Conservation (phyloP, 2,888 invertebrate genomes). For the Dolichomitus sp. region DNA sequence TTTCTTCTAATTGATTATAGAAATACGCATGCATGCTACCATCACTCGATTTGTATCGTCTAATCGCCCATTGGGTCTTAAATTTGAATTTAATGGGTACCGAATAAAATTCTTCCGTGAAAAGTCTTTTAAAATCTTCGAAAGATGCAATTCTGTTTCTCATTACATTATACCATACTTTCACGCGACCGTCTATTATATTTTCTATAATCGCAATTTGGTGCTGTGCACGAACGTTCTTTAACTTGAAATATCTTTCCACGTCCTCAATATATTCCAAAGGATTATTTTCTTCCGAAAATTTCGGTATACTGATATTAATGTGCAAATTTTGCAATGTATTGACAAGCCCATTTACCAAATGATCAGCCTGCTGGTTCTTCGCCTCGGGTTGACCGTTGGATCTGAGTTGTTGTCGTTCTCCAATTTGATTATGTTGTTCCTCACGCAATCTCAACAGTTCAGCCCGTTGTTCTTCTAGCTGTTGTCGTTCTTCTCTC, state of each 20-base stretch:
- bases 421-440: background rate
- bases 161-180: slow-evolving; percentile 51
- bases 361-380: slow-evolving; percentile 12
- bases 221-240: slow-evolving; percentile 33
- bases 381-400: slow-evolving; percentile 14
- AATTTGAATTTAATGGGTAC: slow-evolving; percentile 49
- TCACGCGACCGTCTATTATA: slow-evolving; percentile 54
- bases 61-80: slow-evolving; percentile 42
- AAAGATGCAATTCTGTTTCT: slow-evolving; percentile 10
- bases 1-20: slow-evolving; percentile 41
- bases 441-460: slow-evolving; percentile 8
- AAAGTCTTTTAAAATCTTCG: slow-evolving; percentile 44
- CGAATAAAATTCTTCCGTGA: slow-evolving; percentile 55
- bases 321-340: slow-evolving; percentile 31
- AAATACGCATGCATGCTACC: slow-evolving; percentile 54
- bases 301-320: slow-evolving; percentile 30
- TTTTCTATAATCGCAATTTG: slow-evolving; percentile 24
- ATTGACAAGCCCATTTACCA: slow-evolving; percentile 32
- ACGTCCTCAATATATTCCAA: slow-evolving; percentile 29
- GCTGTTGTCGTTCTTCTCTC: slow-evolving; percentile 22
- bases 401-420: background rate
- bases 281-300: slow-evolving; percentile 31
- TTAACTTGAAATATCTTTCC: slow-evolving; percentile 34
- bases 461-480: slow-evolving; percentile 10
- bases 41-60: slow-evolving; percentile 37